phyloP scores from a whole-genome alignment of 2,113 vertebrate species.

The Hippolais icterina region DNA sequence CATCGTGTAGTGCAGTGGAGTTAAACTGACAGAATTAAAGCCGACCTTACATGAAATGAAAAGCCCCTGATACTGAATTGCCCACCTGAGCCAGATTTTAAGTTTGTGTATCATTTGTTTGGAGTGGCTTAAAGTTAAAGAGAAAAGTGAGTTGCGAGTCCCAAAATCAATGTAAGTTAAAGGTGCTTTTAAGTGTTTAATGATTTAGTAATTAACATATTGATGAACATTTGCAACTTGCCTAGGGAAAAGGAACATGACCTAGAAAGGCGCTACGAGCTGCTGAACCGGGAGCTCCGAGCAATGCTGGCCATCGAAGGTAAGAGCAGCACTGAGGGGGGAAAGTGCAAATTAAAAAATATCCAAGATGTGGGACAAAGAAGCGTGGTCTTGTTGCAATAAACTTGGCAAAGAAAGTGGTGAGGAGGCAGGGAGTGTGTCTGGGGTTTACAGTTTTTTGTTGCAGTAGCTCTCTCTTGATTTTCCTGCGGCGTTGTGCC shows the following conservation, averaged over 20 bases:
- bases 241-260: constrained; percentile 99
- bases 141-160: constrained; percentile 84
- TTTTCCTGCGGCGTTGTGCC: not conserved
- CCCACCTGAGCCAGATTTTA: constrained; percentile 43
- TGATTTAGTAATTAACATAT: constrained; percentile 99
- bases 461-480: not conserved
- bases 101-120: constrained; percentile 91
- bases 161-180: constrained; percentile 94
- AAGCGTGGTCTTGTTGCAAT: not conserved
- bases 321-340: constrained; percentile 89
- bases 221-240: constrained; percentile 97
- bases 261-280: constrained; percentile 97
- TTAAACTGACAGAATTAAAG: not conserved
- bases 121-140: constrained; percentile 96
- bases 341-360: not conserved
- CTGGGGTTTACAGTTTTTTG: not conserved
- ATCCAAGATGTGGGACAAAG: rapidly evolving
- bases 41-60: not conserved
- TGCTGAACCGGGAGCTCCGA: constrained; percentile 95
- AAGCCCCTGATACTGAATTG: not conserved
- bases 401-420: not conserved
- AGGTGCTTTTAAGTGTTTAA: constrained; percentile 97
- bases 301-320: constrained; percentile 99
- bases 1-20: not conserved
- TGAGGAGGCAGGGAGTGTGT: not conserved